Evolutionary conservation across 2,888 invertebrate species (phyloP), one percentile per base, ranked within the genome.

Genomic region (Apotomis capreana): DNA sequence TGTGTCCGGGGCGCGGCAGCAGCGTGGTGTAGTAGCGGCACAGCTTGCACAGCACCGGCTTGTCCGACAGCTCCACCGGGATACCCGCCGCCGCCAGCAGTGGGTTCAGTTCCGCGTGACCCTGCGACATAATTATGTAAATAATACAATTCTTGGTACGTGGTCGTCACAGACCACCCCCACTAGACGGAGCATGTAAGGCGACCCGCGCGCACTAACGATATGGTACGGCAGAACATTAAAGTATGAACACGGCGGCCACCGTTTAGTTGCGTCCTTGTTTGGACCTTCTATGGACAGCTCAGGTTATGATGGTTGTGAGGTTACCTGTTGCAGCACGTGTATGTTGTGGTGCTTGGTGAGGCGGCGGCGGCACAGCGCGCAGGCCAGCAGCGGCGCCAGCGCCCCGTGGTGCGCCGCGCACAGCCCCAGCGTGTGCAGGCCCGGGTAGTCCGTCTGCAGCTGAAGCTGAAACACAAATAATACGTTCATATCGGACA

Each of bases 1-100:
- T 93, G 74, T 94, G 94, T 0, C 93, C 93, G 3, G 94, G 95
- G 74, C 96, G 95, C 79, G 96, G 93, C 73, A 96, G 92, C 67
- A 97, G 86, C 74, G 96, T 95, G 78, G 96, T 95, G 88, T 96
- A 97, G 87, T 96, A 96, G 71, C 96, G 95, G 81, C 97, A 97
- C 37, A 96, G 89, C 89, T 97, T 97, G 89, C 97, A 97, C 58
- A 97, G 95, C 65, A 96, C 96, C 0, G 96, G 95, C 74, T 96
- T 95, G 78, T 95, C 94, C 1, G 90, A 86, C 80, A 97, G 91
- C 79, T 93, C 91, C 12, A 96, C 95, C 0, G 97, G 97, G 65
- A 97, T 93, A 2, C 95, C 94, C 76, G 95, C 95, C 52, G 93
- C 93, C 10, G 87, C 83, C 10, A 97, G 90, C 4, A 93, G 84